Percentiles rank a stretch among this genome's conserved stretches.
Conservation (phyloP, 2,888 invertebrate species). For the Neuroscelio doddi region DNA sequence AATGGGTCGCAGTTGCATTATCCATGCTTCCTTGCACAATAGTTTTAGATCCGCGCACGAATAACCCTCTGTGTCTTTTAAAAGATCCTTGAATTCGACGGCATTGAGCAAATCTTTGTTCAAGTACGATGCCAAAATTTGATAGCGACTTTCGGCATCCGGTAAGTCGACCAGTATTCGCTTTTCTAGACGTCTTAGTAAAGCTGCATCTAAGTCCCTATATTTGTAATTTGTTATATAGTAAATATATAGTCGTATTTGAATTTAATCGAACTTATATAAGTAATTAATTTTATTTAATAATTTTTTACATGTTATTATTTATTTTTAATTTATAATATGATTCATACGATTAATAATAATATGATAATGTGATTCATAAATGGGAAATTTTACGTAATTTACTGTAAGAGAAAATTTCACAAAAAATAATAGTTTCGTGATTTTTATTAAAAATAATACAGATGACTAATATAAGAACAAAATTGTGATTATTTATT, state of each 20-base stretch:
- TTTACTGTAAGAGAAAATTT: too few relatives aligned
- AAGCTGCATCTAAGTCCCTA: constrained; percentile 91
- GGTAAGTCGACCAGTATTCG: constrained; percentile 88
- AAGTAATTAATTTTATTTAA: too few relatives aligned
- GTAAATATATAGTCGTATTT: background rate
- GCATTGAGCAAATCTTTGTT: constrained; percentile 72
- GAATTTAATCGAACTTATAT: too few relatives aligned
- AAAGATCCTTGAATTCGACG: constrained; percentile 73
- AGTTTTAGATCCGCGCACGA: constrained; percentile 92
- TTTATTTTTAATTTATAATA: too few relatives aligned
- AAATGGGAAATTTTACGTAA: too few relatives aligned
- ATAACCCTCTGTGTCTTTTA: constrained; percentile 80
- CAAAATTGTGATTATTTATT: too few relatives aligned
- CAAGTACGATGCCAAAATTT: constrained; percentile 78
- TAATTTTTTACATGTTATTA: too few relatives aligned
- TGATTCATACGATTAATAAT: too few relatives aligned
- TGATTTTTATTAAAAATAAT: too few relatives aligned
- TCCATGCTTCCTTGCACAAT: constrained; percentile 91
- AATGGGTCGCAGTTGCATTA: constrained; percentile 83
- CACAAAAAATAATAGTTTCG: too few relatives aligned
- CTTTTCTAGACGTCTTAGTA: constrained; percentile 91
- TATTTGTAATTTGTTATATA: constrained; percentile 31
- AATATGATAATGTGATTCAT: too few relatives aligned
- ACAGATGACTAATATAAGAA: too few relatives aligned
- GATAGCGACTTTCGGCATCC: constrained; percentile 76